Base-by-base conservation (phyloP, 2,797 vertebrate genomes). In the Urophycis tenuis region DNA sequence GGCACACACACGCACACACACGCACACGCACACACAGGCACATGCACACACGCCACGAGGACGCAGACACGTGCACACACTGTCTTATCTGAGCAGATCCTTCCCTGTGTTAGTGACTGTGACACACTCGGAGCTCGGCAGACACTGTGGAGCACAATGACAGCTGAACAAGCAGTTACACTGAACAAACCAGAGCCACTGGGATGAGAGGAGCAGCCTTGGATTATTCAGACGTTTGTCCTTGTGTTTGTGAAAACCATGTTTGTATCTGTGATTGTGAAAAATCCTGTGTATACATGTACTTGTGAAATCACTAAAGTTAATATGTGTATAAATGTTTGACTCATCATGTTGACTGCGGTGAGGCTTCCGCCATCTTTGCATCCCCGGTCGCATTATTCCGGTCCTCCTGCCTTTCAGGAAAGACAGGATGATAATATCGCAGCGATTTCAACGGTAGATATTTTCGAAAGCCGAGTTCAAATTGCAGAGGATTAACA, bases 181-280 rank as follows among this genome's bases (percentile, higher is more conserved):
- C 53, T 25, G n/a, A 9, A n/a, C 6, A 1, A 22, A 78, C 84
- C 82, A 81, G 81, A 82, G 73, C 73, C 75, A 81, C 76, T 77
- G 74, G 77, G 77, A 79, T 77, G 72, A 25, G 70, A 53, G 87
- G 81, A 85, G 74, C 74, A 73, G 86, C 53, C 22, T 60, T 60
- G 53, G 53, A 60, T n/a, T 25, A 25, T 17, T 15, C 15, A 17
- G 14, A 45, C 1, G 2, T n/a, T 9, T 60, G n/a, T 25, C n/a
- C 53, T 19, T 49, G 39, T 15, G 22, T 60, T 60, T n/a, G 22
- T n/a, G 39, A 41, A 41, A 41, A 41, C 3, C 39, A 49, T 22
- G 19, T 49, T 49, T 49, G 45, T 15, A 49, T 4, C 5, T 39
- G 33, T 7, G 11, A 6, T 3, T 39, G 36, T 39, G 36, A 39